A percentile compares a stretch with the other conserved stretches of the same genome.
Conservation (phyloP, 2,888 invertebrate species). For the Lacanobia oleracea region DNA sequence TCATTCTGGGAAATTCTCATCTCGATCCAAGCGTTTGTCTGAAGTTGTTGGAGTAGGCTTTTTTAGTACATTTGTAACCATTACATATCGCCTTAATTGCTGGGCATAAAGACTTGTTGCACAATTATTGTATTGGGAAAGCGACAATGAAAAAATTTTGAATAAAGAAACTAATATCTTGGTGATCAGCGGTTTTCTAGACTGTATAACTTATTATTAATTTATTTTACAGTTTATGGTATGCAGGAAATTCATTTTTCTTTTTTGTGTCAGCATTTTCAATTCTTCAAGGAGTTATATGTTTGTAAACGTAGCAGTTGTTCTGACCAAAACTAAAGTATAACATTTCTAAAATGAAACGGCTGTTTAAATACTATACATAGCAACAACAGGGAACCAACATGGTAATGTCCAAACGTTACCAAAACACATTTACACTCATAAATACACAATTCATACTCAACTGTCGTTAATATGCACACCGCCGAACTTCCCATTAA, state of each 20-base stretch:
- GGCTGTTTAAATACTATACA: not conserved
- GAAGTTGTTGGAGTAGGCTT: not conserved
- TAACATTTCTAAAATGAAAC: not conserved
- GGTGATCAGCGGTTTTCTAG: too few relatives aligned
- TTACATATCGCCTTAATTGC: too few relatives aligned
- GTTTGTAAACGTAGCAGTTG: not conserved
- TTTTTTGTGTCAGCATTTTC: too few relatives aligned
- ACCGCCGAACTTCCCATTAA: conserved; percentile 14
- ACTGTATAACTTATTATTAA: too few relatives aligned
- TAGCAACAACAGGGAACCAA: not conserved
- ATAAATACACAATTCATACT: not conserved
- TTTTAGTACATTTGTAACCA: too few relatives aligned
- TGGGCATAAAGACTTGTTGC: too few relatives aligned
- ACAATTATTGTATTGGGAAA: too few relatives aligned
- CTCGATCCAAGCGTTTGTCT: not conserved
- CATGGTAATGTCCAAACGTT: not conserved
- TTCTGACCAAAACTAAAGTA: not conserved
- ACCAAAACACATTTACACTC: not conserved
- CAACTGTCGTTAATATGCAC: conserved; percentile 13
- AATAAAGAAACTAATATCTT: too few relatives aligned
- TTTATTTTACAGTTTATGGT: too few relatives aligned
- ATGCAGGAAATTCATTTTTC: too few relatives aligned
- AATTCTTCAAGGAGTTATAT: not conserved
- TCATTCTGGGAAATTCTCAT: not conserved
- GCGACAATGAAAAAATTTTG: too few relatives aligned